Evolutionary conservation across 2,888 invertebrate species (phyloP), one percentile per base, ranked within the genome.

Genomic region (Cordilura impudica): DNA sequence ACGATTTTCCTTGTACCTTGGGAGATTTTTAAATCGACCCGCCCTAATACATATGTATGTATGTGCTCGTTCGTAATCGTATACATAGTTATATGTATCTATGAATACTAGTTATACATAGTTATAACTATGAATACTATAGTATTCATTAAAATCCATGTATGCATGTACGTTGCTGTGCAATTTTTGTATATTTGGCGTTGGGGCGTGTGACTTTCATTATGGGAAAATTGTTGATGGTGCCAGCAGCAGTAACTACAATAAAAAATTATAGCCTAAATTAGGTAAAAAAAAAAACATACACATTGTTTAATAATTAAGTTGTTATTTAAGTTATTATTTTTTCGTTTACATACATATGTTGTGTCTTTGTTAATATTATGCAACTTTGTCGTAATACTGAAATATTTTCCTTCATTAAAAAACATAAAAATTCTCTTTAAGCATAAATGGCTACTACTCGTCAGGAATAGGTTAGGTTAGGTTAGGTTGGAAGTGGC

Each of bases 131-230:
- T 23, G n/a, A 16, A 35, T 35, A 16, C 21, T n/a, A 2, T 8
- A 2, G n/a, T 39, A 39, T n/a, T 39, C 12, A 39, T 39, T n/a
- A 39, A n/a, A 70, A 26, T 16, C 14, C n/a, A 8, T 47, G 21
- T n/a, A n/a, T 45, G 8, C 23, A 31, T 45, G 31, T 58, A 53
- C 21, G 35, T 54, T 73, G 21, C n/a, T n/a, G n/a, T n/a, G n/a
- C n/a, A n/a, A n/a, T 65, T 21, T 35, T n/a, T 31, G 49, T 6
- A 19, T 51, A 18, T 26, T n/a, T 63, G 63, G 51, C 45, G 51
- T 31, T 63, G 29, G 58, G 73, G 73, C 73, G 78, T 78, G 78
- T 53, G 78, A 78, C 73, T 78, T 73, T 73, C 73, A 26, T 78
- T 65, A 63, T 73, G 78, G 65, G 69, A 78, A 78, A 78, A 63